Evolutionary conservation across 2,888 invertebrate genomes (phyloP), one percentile per base, ranked within the genome.

Genomic region (Seira ritae): DNA sequence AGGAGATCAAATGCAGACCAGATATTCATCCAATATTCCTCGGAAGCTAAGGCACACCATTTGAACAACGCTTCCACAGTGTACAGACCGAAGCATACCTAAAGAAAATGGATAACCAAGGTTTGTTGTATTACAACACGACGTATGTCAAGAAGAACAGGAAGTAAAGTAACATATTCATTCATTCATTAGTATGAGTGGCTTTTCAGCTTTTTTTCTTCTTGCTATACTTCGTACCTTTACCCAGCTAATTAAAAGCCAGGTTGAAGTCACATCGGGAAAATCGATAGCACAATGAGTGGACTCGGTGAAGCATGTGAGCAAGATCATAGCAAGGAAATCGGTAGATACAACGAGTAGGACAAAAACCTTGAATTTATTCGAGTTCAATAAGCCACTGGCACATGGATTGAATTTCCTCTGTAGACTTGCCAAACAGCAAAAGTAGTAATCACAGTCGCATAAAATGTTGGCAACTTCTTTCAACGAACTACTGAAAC

Each of bases 401-500:
- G 76, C 22, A 23, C 19, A 81, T n/a, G 81, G 81, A 71, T 69
- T 66, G 37, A 81, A 66, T 46, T 65, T 62, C 42, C 81, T 70
- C 70, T 81, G 81, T 66, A 81, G 50, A 76, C 66, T 76, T 76
- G 81, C 81, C 69, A 81, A 42, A 68, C 75, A 81, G 71, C 81
- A 81, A 72, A 81, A 81, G 76, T 81, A 81, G 62, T 75, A 76
- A 76, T 81, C 81, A 62, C 75, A 81, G 70, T 81, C 72, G 67
- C 75, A 81, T 15, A 76, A 42, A 24, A 60, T 24, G 50, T 71
- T 76, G 19, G 70, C 67, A 19, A 71, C 50, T 67, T 76, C 71
- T 6, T 42, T 68, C 70, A 66, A 72, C 42, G 12, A 42, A 42
- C 42, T 12, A 42, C 42, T 42, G 42, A 42, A 42, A 42, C 42